These are phyloP conservation scores for Caiman crocodilus DNA, from an alignment of 2,797 vertebrate genomes.

Conservation along the genomic window DNA sequence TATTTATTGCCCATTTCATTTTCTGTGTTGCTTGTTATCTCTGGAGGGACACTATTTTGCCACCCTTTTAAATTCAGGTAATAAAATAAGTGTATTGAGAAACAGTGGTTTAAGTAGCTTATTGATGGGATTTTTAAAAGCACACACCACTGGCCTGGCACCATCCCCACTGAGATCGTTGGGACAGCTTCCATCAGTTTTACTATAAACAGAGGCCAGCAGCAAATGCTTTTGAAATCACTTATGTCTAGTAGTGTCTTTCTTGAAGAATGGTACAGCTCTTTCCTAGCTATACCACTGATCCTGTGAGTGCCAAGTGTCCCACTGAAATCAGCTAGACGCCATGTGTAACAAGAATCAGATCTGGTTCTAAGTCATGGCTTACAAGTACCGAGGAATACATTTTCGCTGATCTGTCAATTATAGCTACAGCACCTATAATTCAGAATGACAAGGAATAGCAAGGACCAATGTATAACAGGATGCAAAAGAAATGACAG, in stretches of 20 bases:
- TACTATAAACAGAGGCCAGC: constrained; percentile 4
- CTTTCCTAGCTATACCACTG: not conserved
- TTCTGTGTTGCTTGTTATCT: not conserved
- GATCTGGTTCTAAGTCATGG: not conserved
- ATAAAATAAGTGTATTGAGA: not conserved
- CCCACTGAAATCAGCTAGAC: not conserved
- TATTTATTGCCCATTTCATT: not conserved
- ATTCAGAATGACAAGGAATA: not conserved
- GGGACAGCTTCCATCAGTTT: not conserved
- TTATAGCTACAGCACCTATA: not conserved
- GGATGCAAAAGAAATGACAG: not conserved
- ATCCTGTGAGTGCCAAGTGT: not conserved
- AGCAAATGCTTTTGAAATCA: not conserved
- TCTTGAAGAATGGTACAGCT: not conserved
- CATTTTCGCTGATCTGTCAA: not conserved
- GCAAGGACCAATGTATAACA: not conserved
- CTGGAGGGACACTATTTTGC: not conserved
- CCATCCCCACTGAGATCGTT: not conserved
- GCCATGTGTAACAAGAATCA: not conserved
- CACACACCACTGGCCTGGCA: not conserved
- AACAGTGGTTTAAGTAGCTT: not conserved
- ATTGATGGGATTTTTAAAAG: not conserved
- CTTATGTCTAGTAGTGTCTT: not conserved
- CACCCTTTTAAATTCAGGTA: not conserved
- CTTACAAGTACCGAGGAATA: not conserved